phyloP scores from a whole-genome alignment of 2,888 invertebrate genomes.

The Ypsolopha sequella region DNA sequence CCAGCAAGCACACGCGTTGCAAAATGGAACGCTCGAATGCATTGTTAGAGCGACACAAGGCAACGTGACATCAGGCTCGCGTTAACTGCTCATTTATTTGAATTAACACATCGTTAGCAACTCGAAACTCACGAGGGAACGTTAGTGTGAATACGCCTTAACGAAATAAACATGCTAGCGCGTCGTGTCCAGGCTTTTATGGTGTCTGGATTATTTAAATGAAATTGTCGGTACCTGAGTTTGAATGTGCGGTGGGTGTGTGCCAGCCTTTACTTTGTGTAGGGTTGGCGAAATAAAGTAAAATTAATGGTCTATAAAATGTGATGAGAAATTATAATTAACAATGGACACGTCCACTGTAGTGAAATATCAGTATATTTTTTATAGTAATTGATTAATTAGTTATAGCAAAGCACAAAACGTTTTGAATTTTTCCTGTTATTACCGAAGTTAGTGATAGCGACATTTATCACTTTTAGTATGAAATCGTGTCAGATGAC shows the following conservation, averaged over 20 bases:
- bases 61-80: conserved; percentile 3
- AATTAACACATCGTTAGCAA: conserved; percentile 10
- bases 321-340: too few relatives aligned
- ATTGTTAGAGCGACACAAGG: background rate
- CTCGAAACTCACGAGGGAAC: conserved; percentile 4
- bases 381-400: too few relatives aligned
- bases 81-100: conserved; percentile 10
- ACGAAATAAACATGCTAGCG: conserved; percentile 6
- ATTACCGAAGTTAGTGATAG: too few relatives aligned
- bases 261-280: background rate
- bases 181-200: conserved; percentile 8
- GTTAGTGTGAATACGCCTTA: conserved; percentile 7
- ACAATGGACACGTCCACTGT: too few relatives aligned
- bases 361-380: too few relatives aligned
- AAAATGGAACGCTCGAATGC: background rate
- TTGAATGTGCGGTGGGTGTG: conserved; percentile 3
- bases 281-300: too few relatives aligned
- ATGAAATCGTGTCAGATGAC: too few relatives aligned
- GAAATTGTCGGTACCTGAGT: conserved; percentile 1
- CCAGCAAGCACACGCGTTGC: conserved; percentile 2
- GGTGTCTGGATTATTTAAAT: conserved; percentile 9
- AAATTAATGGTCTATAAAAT: too few relatives aligned
- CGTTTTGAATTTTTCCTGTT: too few relatives aligned
- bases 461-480: too few relatives aligned
- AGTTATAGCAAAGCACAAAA: too few relatives aligned